These are phyloP conservation scores for Anoura caudifer DNA, from an alignment of 2,113 vertebrate genomes.

Conservation along the genomic window DNA sequence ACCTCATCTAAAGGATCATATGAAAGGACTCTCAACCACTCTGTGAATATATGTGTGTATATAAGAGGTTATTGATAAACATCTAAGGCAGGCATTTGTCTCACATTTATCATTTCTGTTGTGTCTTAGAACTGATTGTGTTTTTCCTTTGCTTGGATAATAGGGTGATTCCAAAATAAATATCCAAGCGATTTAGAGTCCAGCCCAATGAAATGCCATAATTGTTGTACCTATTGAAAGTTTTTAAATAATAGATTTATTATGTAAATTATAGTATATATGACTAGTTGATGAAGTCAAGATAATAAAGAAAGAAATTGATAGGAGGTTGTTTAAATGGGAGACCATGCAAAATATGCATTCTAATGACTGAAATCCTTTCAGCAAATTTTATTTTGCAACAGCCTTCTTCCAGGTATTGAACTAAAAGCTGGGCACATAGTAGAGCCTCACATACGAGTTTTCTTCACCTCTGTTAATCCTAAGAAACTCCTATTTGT, in stretches of 20 bases:
- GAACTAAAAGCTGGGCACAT: neutral
- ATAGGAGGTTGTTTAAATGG: slow-evolving; percentile 39
- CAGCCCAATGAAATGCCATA: slow-evolving; percentile 43
- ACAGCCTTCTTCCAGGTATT: neutral
- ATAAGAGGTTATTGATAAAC: slow-evolving; percentile 85
- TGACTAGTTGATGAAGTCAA: slow-evolving; percentile 46
- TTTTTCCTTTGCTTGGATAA: slow-evolving; percentile 57
- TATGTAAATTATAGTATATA: slow-evolving; percentile 58
- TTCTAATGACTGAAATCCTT: slow-evolving; percentile 37
- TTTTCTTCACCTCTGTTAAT: neutral
- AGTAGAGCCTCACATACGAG: neutral
- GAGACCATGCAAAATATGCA: slow-evolving; percentile 51
- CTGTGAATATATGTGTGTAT: slow-evolving; percentile 84
- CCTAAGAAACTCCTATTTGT: slow-evolving; percentile 9
- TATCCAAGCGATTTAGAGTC: slow-evolving; percentile 43
- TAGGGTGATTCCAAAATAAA: slow-evolving; percentile 59
- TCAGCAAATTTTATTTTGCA: slow-evolving; percentile 13
- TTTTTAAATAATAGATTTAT: slow-evolving; percentile 62
- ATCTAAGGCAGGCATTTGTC: slow-evolving; percentile 72
- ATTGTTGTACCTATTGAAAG: slow-evolving; percentile 32
- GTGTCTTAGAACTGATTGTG: slow-evolving; percentile 28
- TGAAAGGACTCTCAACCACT: slow-evolving; percentile 73
- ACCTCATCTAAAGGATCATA: slow-evolving; percentile 67
- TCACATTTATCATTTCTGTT: slow-evolving; percentile 43
- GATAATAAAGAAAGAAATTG: slow-evolving; percentile 21